Base-by-base conservation (phyloP, 2,888 invertebrate genomes). In the Eumerus sabulonum region DNA sequence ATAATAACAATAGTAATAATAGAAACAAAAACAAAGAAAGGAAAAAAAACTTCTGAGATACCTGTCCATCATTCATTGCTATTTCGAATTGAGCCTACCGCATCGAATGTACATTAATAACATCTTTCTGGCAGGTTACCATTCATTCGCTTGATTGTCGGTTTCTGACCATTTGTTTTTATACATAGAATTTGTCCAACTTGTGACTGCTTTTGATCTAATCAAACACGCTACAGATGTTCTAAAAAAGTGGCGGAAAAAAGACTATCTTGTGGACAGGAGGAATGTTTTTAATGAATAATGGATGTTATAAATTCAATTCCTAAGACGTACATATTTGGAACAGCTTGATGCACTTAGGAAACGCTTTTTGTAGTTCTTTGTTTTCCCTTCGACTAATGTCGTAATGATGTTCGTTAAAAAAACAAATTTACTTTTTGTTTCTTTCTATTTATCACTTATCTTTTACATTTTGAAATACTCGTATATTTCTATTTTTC, bases 81-180 rank as follows among this genome's bases (percentile, higher is more conserved):
- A 82, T 81, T 79, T 82, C 68, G 81, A 76, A 76, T 44, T 53
- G 77, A 82, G 82, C 82, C 82, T 82, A 82, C 82, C 82, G 82
- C 82, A 82, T 82, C 73, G 82, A 76, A n/a, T n/a, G n/a, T n/a
- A 68, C 76, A 77, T 82, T 76, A 76, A 79, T 82, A 68, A 74
- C 77, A 79, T 76, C 63, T 63, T 72, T 76, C 68, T 72, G 67
- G 53, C 66, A 67, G 72, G 72, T 72, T 64, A 64, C 64, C 57
- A 64, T 72, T 72, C 57, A 72, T 72, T 72, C 64, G 45, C 50
- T 51, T 72, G 57, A 72, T 64, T 57, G 72, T 64, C 51, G 17
- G 64, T 72, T 44, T 72, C 57, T 36, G 63, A 57, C 44, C 9
- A 57, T 59, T 59, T 67, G 42, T 73, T 73, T 36, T 57, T 72